These are phyloP conservation scores for Chaetodon auriga DNA, from an alignment of 2,113 vertebrate species.

Conservation along the genomic window DNA sequence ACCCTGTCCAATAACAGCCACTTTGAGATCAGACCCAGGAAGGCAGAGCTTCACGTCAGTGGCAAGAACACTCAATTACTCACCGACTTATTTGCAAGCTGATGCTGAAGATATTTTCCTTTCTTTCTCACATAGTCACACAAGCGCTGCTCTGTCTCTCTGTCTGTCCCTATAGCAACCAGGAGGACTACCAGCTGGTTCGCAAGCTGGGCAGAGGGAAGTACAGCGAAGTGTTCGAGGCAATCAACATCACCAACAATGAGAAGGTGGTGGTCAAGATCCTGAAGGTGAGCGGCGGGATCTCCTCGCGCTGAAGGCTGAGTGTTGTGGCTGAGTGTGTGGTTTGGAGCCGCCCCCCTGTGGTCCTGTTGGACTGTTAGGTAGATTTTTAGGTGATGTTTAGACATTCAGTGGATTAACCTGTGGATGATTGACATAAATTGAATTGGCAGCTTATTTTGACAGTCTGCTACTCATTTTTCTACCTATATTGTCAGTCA, in stretches of 20 bases:
- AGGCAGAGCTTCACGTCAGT: background rate
- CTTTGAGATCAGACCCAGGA: background rate
- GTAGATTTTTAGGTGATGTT: background rate
- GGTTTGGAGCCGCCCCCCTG: background rate
- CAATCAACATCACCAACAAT: conserved; percentile 99
- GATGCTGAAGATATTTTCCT: background rate
- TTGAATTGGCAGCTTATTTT: background rate
- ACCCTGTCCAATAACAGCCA: background rate
- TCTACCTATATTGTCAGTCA: background rate
- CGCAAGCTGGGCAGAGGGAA: conserved; percentile 98
- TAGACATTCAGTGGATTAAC: background rate
- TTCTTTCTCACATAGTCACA: conserved; percentile 11
- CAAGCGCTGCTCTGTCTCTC: conserved; percentile 30
- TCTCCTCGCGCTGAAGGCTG: background rate
- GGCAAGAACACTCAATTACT: background rate
- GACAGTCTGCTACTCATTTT: background rate
- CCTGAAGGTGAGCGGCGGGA: conserved; percentile 90
- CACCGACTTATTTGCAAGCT: background rate
- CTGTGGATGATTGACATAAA: too few species aligned
- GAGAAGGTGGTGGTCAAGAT: conserved; percentile 99
- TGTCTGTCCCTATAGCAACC: conserved; percentile 89
- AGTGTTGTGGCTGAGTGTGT: background rate
- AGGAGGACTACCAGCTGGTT: conserved; percentile 99
- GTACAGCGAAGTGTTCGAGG: conserved; percentile 99
- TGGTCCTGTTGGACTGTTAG: too few species aligned